Evolutionary conservation across 2,113 vertebrate genomes (phyloP).

Genomic region (Aegithalos caudatus): DNA sequence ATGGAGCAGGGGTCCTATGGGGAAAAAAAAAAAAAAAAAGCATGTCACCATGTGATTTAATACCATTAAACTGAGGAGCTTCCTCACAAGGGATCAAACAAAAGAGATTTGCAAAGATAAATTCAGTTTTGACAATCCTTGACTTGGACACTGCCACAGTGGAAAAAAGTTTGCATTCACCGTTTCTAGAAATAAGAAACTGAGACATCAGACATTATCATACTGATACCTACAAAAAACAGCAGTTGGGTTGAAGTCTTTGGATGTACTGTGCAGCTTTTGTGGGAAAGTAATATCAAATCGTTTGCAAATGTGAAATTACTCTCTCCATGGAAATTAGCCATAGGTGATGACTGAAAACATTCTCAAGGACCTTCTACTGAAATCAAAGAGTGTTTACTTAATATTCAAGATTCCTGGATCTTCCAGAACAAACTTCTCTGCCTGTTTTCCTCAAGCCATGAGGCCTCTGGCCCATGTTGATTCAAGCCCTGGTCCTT

Average conservation of each 20-base stretch:
- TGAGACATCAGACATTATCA: neutral
- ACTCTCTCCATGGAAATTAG: neutral
- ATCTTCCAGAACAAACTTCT: neutral
- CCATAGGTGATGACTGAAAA: neutral
- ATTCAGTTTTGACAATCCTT: neutral
- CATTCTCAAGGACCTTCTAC: neutral
- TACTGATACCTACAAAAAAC: neutral
- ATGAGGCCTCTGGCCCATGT: neutral
- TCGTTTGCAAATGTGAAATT: neutral
- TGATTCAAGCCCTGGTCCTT: neutral
- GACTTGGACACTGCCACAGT: neutral
- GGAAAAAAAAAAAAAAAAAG: neutral
- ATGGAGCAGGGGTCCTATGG: neutral
- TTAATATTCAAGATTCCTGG: neutral
- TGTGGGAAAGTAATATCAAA: neutral
- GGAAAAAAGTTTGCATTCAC: neutral
- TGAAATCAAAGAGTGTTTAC: neutral
- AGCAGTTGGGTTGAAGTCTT: neutral
- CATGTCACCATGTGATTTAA: fast-evolving
- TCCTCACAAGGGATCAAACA: neutral
- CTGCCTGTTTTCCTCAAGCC: neutral
- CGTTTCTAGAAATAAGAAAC: neutral
- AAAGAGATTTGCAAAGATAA: neutral
- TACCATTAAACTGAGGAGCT: neutral
- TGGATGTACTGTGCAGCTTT: fast-evolving